Evolutionary conservation across 2,888 invertebrate genomes (phyloP).

Genomic region (Myopa tessellatipennis): DNA sequence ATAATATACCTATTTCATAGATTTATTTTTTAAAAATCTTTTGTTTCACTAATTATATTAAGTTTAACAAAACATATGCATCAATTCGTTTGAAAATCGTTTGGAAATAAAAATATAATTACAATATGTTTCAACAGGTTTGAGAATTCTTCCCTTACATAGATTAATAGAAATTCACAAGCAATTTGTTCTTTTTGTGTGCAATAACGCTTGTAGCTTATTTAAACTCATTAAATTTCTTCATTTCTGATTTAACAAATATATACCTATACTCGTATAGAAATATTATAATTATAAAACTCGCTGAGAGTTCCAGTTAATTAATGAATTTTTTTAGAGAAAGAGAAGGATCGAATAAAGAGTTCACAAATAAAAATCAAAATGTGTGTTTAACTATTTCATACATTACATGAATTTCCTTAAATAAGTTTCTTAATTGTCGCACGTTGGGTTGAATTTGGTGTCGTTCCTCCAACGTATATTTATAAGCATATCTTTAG

Average conservation of each 20-base stretch:
- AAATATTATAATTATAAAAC: too few species aligned
- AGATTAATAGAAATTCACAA: conserved; percentile 1
- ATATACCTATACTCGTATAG: neutral
- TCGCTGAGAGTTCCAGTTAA: too few species aligned
- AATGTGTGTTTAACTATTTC: too few species aligned
- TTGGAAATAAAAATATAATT: neutral
- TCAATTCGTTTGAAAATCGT: conserved; percentile 11
- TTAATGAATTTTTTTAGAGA: too few species aligned
- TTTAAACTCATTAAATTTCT: conserved; percentile 3
- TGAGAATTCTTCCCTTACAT: conserved; percentile 6
- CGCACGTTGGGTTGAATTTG: conserved; percentile 7
- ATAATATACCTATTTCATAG: neutral
- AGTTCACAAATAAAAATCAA: conserved; percentile 19
- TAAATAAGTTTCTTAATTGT: neutral
- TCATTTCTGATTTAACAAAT: conserved; percentile 1
- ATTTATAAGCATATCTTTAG: neutral
- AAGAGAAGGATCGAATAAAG: neutral
- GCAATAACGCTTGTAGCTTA: neutral
- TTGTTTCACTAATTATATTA: neutral
- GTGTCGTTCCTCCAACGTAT: neutral
- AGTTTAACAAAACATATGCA: conserved; percentile 11
- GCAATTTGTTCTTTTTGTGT: neutral
- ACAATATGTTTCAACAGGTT: neutral
- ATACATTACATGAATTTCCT: too few species aligned
- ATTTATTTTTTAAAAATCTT: conserved; percentile 12